These are phyloP conservation scores for Drosophila tristis DNA, from an alignment of 1,140 invertebrate species.

Conservation along the genomic window DNA sequence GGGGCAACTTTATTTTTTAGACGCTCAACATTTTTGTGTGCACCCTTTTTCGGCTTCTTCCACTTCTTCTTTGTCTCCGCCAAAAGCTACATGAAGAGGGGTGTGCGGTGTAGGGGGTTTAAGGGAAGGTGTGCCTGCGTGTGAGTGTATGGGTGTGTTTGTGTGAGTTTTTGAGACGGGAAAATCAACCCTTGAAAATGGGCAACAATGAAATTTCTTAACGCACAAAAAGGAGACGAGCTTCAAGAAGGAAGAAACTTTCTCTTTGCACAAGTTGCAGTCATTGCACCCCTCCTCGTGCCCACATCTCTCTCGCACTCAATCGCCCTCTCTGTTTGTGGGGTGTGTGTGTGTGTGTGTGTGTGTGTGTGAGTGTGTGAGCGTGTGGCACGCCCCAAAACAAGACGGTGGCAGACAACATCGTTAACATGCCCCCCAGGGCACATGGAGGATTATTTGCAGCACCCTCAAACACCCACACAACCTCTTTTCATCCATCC, in stretches of 20 bases:
- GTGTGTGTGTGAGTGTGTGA: conserved; percentile 12
- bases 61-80: conserved; percentile 37
- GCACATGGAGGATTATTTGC: conserved; percentile 47
- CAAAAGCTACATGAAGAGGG: conserved; percentile 2
- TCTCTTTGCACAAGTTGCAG: conserved; percentile 63
- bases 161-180: conserved; percentile 9
- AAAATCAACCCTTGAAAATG: conserved; percentile 51
- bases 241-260: conserved; percentile 52
- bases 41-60: not conserved
- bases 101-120: not conserved
- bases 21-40: conserved; percentile 19
- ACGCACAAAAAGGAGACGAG: conserved; percentile 21
- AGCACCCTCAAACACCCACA: conserved; percentile 15
- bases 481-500: not conserved
- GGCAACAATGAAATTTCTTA: conserved; percentile 65
- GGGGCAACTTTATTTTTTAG: conserved; percentile 50
- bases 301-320: conserved; percentile 13
- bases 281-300: conserved; percentile 53
- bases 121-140: conserved; percentile 1
- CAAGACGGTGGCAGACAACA: conserved; percentile 44
- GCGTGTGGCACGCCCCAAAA: conserved; percentile 25
- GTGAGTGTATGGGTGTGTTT: too few relatives aligned
- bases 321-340: not conserved
- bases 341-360: not conserved
- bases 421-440: conserved; percentile 61